Conservation (phyloP, 2,113 vertebrate genomes). For the Lucifuga dentata region DNA sequence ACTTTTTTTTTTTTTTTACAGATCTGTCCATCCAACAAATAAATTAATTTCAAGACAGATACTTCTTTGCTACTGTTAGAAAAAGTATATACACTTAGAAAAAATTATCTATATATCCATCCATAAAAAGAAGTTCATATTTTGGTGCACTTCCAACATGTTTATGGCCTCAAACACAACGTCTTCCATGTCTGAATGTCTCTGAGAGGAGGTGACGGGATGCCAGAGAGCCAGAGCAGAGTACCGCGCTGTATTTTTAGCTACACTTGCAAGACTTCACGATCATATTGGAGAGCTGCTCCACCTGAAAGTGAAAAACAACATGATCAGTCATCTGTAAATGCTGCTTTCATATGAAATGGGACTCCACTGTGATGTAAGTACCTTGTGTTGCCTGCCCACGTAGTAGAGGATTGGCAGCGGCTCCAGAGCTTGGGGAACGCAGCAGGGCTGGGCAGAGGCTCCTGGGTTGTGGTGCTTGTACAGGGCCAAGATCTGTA, state of each 20-base stretch:
- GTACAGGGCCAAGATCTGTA: conserved; percentile 90
- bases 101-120: conserved; percentile 41
- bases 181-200: conserved; percentile 23
- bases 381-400: conserved; percentile 87
- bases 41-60: conserved; percentile 74
- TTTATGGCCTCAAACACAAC: conserved; percentile 21
- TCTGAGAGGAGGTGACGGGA: conserved; percentile 3
- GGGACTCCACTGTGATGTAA: background rate
- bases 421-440: conserved; percentile 87
- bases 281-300: conserved; percentile 92
- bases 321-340: conserved; percentile 4
- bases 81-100: conserved; percentile 57
- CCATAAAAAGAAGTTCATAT: conserved; percentile 39
- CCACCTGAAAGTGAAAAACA: conserved; percentile 81
- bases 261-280: conserved; percentile 92
- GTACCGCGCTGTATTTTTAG: conserved; percentile 73
- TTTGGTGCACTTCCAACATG: conserved; percentile 39
- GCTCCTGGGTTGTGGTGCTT: conserved; percentile 92
- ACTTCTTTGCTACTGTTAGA: conserved; percentile 20
- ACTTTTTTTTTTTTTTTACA: conserved; percentile 7
- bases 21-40: conserved; percentile 77
- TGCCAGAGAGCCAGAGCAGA: conserved; percentile 8
- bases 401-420: conserved; percentile 93
- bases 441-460: conserved; percentile 92
- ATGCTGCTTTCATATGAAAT: conserved; percentile 4